phyloP scores from a whole-genome alignment of 2,888 invertebrate genomes.

The Trichogramma dendrolimi region DNA sequence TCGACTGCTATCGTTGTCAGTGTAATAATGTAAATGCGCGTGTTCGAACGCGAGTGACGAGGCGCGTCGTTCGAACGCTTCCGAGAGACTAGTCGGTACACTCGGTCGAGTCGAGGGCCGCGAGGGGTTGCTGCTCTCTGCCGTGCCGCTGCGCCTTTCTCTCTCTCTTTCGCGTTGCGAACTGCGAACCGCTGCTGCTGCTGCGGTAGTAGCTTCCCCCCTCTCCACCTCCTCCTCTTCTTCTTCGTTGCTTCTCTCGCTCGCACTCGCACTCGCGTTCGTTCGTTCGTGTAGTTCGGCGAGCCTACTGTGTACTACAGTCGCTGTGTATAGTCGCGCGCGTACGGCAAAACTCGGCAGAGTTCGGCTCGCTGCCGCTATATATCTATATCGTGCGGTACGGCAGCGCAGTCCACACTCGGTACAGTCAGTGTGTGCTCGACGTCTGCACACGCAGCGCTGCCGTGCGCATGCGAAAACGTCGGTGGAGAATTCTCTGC shows the following conservation, averaged over 20 bases:
- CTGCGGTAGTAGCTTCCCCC: slow-evolving; percentile 5
- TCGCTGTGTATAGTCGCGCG: slow-evolving; percentile 9
- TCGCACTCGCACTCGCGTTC: slow-evolving; percentile 16
- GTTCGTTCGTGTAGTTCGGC: neutral
- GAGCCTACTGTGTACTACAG: no score
- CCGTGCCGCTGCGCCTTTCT: slow-evolving; percentile 12
- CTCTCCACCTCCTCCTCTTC: slow-evolving; percentile 9
- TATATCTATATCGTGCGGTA: no score
- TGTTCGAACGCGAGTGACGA: neutral
- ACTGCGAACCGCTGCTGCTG: slow-evolving; percentile 12
- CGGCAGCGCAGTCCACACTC: no score
- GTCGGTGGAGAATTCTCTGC: neutral
- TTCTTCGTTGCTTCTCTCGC: slow-evolving; percentile 1
- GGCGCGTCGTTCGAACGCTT: slow-evolving; percentile 3
- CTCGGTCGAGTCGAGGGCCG: neutral
- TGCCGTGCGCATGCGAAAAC: slow-evolving; percentile 19
- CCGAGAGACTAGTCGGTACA: neutral
- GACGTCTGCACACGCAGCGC: slow-evolving; percentile 46
- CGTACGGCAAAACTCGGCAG: slow-evolving; percentile 23
- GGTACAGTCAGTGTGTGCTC: slow-evolving; percentile 39
- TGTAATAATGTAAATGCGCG: neutral
- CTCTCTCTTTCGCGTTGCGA: slow-evolving; percentile 2
- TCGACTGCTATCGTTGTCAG: neutral
- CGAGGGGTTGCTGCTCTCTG: neutral
- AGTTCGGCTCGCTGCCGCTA: no score